Evolutionary conservation across 1,140 invertebrate genomes (phyloP), one percentile per base, ranked within the genome.

Genomic region (Anthonomus grandis): DNA sequence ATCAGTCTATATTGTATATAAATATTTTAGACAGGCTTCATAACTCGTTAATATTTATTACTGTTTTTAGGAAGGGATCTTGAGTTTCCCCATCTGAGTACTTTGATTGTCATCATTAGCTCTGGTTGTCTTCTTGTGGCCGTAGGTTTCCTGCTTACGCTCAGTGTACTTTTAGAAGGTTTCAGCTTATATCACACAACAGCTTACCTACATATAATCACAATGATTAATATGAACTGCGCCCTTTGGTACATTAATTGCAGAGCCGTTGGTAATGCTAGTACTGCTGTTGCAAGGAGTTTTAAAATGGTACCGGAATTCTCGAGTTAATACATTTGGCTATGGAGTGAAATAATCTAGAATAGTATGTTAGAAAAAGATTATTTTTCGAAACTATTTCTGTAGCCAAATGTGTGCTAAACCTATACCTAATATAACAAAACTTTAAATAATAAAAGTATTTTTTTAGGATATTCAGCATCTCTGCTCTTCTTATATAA

Each of bases 241-340:
- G 80, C 82, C 3, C 71, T 83, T 4, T 83, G 81, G 81, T 83
- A 81, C 60, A 83, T 83, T 18, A 83, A 83, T 64, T 83, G 80
- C 61, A 75, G 78, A 66, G 82, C 76, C 3, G 81, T 83, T 53
- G 81, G 80, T 57, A 77, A 79, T 37, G 82, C 81, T 0, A 73
- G 72, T 53, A 62, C 56, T 37, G 64, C 61, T 9, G 56, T 73
- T 13, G 72, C 72, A 8, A 63, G 71, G 13, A 71, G 64, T 62
- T 72, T 74, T 57, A 65, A 68, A 52, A 41, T 63, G 55, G 71
- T 73, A 60, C 41, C 10, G n/a, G n/a, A 17, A 49, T 49, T 18
- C 1, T 10, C 0, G 17, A 37, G 8, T 3, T n/a, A 46, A 22
- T 12, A 34, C n/a, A n/a, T n/a, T n/a, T n/a, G n/a, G n/a, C n/a